Evolutionary conservation across 2,113 vertebrate species (phyloP).

Genomic region (Origma solitaria): DNA sequence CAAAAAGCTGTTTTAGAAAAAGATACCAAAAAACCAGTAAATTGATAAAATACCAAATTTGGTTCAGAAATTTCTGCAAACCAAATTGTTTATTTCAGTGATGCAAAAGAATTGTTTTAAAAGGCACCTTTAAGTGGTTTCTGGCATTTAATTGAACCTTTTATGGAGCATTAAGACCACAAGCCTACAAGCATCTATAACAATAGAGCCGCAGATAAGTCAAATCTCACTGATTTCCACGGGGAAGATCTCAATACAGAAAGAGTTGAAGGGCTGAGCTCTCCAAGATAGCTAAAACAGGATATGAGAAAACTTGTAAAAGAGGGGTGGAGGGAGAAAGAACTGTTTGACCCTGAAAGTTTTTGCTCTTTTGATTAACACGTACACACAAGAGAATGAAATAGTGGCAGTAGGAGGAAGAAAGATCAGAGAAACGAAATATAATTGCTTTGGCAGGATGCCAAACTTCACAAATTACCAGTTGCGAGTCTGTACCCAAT

Average conservation of each 20-base stretch:
- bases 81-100: neutral
- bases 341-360: neutral
- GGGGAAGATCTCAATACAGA: neutral
- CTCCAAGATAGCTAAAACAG: neutral
- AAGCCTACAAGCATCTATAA: neutral
- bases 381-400: neutral
- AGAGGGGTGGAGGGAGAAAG: neutral
- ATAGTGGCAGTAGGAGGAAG: neutral
- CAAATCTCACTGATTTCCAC: neutral
- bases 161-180: neutral
- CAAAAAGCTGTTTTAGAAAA: neutral
- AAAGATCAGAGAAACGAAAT: neutral
- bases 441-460: neutral
- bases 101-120: neutral
- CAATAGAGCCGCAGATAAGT: neutral
- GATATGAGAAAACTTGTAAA: neutral
- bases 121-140: neutral
- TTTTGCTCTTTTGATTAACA: neutral
- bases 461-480: slow-evolving; percentile 33
- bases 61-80: neutral
- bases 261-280: neutral
- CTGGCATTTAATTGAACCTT: neutral
- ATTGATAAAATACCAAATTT: neutral
- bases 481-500: neutral
- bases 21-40: neutral